Conservation (phyloP, 2,797 vertebrate genomes). For the Melanogrammus aeglefinus region DNA sequence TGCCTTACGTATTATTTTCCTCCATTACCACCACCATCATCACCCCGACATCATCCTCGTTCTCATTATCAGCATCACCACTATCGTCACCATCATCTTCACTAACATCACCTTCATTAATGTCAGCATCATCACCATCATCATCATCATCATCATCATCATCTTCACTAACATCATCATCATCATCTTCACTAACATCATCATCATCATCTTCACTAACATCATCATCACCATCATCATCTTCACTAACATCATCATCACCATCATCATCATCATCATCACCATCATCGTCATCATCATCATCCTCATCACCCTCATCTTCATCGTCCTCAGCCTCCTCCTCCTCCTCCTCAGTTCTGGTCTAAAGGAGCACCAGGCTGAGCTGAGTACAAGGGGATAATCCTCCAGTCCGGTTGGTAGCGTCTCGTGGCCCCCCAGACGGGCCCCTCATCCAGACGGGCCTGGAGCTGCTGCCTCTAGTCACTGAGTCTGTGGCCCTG, state of each 20-base stretch:
- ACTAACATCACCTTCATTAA: not conserved
- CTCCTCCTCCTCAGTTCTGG: slow-evolving; percentile 49
- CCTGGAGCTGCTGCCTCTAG: slow-evolving; percentile 11
- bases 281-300: not conserved
- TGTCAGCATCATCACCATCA: not conserved
- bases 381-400: slow-evolving; percentile 42
- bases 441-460: not conserved
- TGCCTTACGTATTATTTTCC: slow-evolving; percentile 47
- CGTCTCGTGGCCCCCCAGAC: slow-evolving; percentile 53
- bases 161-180: slow-evolving; percentile 27
- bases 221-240: slow-evolving; percentile 13
- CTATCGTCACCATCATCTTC: slow-evolving; percentile 7
- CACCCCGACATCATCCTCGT: not conserved
- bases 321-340: slow-evolving; percentile 38
- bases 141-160: not conserved
- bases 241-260: not conserved
- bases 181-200: no score
- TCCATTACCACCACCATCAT: not conserved
- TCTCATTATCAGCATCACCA: not conserved
- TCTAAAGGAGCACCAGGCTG: slow-evolving; percentile 64
- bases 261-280: slow-evolving; percentile 5
- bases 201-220: slow-evolving; percentile 3
- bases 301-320: slow-evolving; percentile 28
- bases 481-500: slow-evolving; percentile 28
- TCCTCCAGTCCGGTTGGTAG: slow-evolving; percentile 5